phyloP scores from a whole-genome alignment of 2,113 vertebrate species.

The Cyprichromis sp. region DNA sequence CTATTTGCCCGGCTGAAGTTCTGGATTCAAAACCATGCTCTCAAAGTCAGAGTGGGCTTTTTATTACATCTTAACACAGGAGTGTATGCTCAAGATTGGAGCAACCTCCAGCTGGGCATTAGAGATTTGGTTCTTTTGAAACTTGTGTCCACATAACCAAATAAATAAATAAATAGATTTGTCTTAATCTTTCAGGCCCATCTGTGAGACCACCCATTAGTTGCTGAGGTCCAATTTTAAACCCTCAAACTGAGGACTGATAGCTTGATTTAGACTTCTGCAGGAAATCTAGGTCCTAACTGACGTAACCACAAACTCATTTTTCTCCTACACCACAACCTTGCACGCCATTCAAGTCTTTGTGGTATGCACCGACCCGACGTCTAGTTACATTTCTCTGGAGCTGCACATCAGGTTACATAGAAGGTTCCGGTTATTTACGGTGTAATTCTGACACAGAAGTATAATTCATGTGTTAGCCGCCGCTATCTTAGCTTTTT shows the following conservation, averaged over 20 bases:
- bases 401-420: background rate
- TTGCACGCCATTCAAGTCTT: background rate
- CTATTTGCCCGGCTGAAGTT: fast-evolving
- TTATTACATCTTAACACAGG: background rate
- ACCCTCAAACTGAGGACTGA: background rate
- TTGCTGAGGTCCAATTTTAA: fast-evolving
- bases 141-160: background rate
- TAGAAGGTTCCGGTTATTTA: background rate
- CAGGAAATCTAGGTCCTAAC: background rate
- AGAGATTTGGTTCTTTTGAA: background rate
- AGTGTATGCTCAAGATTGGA: background rate
- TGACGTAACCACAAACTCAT: background rate
- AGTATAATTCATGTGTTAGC: background rate
- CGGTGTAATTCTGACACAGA: background rate
- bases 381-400: background rate
- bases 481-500: background rate
- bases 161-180: background rate
- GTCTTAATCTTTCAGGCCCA: background rate
- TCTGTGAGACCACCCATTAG: background rate
- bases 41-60: background rate
- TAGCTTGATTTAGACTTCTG: background rate
- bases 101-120: background rate
- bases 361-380: background rate
- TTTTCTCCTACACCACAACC: background rate
- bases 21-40: background rate